phyloP scores from a whole-genome alignment of 2,797 vertebrate genomes.

The Xiphophorus birchmanni region DNA sequence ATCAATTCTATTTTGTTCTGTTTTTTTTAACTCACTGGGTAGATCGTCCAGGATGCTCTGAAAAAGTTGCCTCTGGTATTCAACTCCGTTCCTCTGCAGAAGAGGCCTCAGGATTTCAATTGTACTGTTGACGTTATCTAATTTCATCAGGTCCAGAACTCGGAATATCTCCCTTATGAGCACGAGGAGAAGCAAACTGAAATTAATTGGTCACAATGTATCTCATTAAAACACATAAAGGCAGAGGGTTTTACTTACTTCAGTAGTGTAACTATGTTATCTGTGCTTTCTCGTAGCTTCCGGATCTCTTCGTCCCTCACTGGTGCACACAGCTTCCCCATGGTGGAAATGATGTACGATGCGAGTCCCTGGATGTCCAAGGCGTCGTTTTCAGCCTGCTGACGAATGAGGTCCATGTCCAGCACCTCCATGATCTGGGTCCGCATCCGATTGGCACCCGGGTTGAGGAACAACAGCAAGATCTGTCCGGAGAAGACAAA shows the following conservation, averaged over 20 bases:
- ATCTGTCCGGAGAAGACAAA: conserved; percentile 71
- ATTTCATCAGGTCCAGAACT: conserved; percentile 82
- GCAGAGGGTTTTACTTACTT: conserved; percentile 67
- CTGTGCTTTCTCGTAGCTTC: conserved; percentile 83
- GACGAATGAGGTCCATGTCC: conserved; percentile 90
- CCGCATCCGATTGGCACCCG: conserved; percentile 89
- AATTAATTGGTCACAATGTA: neutral
- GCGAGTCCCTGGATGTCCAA: conserved; percentile 91
- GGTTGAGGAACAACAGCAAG: conserved; percentile 90
- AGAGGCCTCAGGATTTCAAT: conserved; percentile 72
- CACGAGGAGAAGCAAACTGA: neutral
- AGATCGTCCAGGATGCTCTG: conserved; percentile 78
- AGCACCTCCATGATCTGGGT: conserved; percentile 93
- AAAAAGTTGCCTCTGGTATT: conserved; percentile 80
- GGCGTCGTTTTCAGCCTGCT: conserved; percentile 90
- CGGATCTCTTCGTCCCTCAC: conserved; percentile 88
- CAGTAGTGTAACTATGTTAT: conserved; percentile 84
- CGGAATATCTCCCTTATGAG: conserved; percentile 79
- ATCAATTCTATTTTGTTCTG: neutral
- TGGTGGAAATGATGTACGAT: conserved; percentile 88
- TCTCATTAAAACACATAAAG: neutral
- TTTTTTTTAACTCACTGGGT: conserved; percentile 69
- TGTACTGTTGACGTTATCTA: conserved; percentile 72
- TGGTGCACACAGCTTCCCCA: conserved; percentile 93
- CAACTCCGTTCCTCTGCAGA: conserved; percentile 72